Conservation (phyloP, 2,113 vertebrate genomes). For the human (Homo sapiens) region GRCh38 chr3:71565001-71565500, state of each 20-base stretch:
- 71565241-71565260: background rate
- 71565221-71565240: background rate
- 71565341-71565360: background rate
- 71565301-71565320: background rate
- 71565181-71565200: background rate
- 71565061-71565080: too few relatives aligned
- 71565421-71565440: conserved; percentile 41
- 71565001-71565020: too few relatives aligned
- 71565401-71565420: background rate
- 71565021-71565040: too few relatives aligned
- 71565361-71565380: conserved; percentile 5
- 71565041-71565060: too few relatives aligned
- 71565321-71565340: background rate
- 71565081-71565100: too few relatives aligned
- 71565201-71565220: background rate
- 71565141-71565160: accelerated
- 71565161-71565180: background rate
- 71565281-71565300: background rate
- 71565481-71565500: conserved; percentile 62
- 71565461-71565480: conserved; percentile 65
- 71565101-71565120: background rate
- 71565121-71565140: accelerated
- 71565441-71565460: background rate
- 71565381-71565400: background rate
- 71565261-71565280: background rate